These are phyloP conservation scores for Dascillus cervinus DNA, from an alignment of 2,888 invertebrate species.

Conservation along the genomic window DNA sequence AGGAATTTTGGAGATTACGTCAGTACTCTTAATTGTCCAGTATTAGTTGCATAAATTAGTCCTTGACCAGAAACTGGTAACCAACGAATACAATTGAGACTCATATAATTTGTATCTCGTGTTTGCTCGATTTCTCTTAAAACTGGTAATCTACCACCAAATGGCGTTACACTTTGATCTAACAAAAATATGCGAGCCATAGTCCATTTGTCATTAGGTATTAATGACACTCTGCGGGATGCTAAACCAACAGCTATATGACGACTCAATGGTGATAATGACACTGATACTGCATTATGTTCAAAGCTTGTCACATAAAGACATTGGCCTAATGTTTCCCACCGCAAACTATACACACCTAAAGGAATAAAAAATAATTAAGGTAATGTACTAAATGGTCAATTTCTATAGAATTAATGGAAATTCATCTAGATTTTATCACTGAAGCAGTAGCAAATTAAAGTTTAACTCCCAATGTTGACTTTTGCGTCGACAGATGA, in stretches of 20 bases:
- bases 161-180: constrained; percentile 34
- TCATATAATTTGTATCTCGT: constrained; percentile 58
- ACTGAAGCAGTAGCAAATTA: no score
- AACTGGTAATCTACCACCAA: constrained; percentile 40
- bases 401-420: no score
- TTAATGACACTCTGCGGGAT: constrained; percentile 52
- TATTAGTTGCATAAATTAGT: constrained; percentile 77
- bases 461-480: no score
- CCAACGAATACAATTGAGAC: constrained; percentile 80
- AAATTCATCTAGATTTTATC: no score
- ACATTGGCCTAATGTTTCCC: constrained; percentile 67
- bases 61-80: constrained; percentile 77
- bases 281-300: constrained; percentile 76
- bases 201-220: constrained; percentile 47
- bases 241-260: constrained; percentile 77
- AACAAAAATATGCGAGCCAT: constrained; percentile 43
- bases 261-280: constrained; percentile 72
- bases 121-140: constrained; percentile 60
- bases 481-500: no score
- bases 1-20: constrained; percentile 37
- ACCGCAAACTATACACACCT: constrained; percentile 75
- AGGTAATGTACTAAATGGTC: constrained; percentile 1
- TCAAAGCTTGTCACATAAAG: constrained; percentile 70
- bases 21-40: constrained; percentile 69
- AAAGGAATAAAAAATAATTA: constrained; percentile 15